A percentile compares a stretch with the other conserved stretches of the same genome.
Evolutionary conservation across 2,888 invertebrate genomes (phyloP).

Genomic region (Poecilus cupreus): DNA sequence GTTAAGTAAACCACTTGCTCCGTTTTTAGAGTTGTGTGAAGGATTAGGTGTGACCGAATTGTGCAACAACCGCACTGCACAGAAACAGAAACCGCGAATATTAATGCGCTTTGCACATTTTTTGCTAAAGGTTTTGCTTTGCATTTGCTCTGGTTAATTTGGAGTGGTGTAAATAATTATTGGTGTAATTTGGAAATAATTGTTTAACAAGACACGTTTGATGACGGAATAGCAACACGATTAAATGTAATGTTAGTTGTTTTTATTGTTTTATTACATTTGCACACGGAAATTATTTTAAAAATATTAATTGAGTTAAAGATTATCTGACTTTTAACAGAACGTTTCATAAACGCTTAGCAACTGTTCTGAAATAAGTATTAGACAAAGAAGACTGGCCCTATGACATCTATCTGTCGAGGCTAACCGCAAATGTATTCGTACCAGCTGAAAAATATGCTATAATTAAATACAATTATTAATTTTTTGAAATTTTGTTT

Average conservation of each 20-base stretch:
- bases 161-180: constrained; percentile 1
- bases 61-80: constrained; percentile 23
- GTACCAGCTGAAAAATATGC: too few species aligned
- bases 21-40: neutral
- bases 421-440: too few species aligned
- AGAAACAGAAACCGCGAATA: neutral
- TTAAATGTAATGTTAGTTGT: neutral
- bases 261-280: too few species aligned
- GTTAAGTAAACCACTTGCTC: constrained; percentile 6
- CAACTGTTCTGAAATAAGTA: too few species aligned
- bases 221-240: neutral
- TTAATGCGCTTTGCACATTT: neutral
- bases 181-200: neutral
- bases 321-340: too few species aligned
- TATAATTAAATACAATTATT: too few species aligned
- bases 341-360: too few species aligned
- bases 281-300: too few species aligned
- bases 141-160: constrained; percentile 17
- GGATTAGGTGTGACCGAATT: constrained; percentile 35
- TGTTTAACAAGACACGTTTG: neutral
- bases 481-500: too few species aligned
- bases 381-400: too few species aligned
- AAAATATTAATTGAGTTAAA: too few species aligned
- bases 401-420: too few species aligned
- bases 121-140: neutral